Evolutionary conservation across 2,888 invertebrate species (phyloP).

Genomic region (Tachina lurida): DNA sequence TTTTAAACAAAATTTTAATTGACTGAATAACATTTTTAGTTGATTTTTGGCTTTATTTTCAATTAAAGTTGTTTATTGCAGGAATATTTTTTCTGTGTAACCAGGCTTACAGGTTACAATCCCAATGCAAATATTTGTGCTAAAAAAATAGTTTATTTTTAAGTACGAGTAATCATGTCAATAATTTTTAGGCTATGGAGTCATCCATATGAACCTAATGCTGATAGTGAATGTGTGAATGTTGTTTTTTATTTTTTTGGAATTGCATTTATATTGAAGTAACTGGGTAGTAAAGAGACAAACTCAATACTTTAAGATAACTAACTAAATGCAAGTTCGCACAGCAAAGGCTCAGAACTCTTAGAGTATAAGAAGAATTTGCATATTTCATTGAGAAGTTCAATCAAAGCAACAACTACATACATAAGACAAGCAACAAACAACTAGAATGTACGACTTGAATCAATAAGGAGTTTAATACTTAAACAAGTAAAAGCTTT

Average conservation of each 20-base stretch:
- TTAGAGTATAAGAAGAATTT: conserved; percentile 74
- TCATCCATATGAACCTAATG: conserved; percentile 16
- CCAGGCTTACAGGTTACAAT: too few relatives aligned
- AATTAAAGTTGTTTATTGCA: too few relatives aligned
- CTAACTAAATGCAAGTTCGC: conserved; percentile 64
- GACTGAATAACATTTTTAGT: too few relatives aligned
- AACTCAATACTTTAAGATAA: conserved; percentile 69
- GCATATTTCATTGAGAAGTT: conserved; percentile 82
- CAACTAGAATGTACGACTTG: conserved; percentile 43
- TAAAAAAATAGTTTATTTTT: too few relatives aligned
- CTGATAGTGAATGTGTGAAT: conserved; percentile 56
- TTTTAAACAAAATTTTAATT: too few relatives aligned
- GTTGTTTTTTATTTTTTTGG: neutral
- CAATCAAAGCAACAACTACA: conserved; percentile 75
- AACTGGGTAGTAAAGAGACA: conserved; percentile 69
- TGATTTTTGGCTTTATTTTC: too few relatives aligned
- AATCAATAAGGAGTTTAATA: conserved; percentile 66
- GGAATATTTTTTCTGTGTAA: too few relatives aligned
- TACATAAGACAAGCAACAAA: conserved; percentile 32
- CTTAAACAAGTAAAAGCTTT: conserved; percentile 67
- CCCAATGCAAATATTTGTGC: too few relatives aligned
- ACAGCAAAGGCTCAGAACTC: conserved; percentile 60
- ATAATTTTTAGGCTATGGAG: conserved; percentile 25
- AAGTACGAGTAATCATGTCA: too few relatives aligned
- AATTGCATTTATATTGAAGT: conserved; percentile 54